phyloP scores from a whole-genome alignment of 2,113 vertebrate species.

The Pandion haliaetus region DNA sequence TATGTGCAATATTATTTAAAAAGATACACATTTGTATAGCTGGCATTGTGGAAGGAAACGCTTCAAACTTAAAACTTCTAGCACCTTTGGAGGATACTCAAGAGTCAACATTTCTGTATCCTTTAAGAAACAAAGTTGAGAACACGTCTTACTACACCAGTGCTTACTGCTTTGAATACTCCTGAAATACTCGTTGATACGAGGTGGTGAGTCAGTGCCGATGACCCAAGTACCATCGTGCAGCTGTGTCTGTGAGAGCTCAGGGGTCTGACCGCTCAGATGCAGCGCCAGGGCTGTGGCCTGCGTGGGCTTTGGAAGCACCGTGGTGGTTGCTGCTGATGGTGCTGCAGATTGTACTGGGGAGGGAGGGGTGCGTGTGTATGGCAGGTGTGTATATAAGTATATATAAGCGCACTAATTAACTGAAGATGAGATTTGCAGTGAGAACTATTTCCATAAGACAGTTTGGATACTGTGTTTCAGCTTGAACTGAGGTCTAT shows the following conservation, averaged over 20 bases:
- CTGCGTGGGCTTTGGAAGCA: background rate
- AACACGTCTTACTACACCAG: background rate
- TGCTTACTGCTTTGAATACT: background rate
- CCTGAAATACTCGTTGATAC: background rate
- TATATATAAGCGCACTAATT: background rate
- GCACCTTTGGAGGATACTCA: slow-evolving; percentile 52
- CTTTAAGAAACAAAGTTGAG: background rate
- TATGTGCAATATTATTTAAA: slow-evolving; percentile 71
- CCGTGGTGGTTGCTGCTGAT: background rate
- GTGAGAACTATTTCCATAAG: background rate
- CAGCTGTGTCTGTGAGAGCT: background rate
- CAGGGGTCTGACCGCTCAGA: background rate
- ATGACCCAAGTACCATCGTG: background rate
- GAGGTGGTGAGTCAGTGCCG: background rate
- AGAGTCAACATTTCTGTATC: background rate
- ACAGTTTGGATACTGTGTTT: background rate
- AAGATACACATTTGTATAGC: slow-evolving; percentile 32
- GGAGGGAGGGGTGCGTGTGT: background rate
- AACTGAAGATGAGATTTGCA: background rate
- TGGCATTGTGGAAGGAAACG: slow-evolving; percentile 19
- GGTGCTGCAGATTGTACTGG: background rate
- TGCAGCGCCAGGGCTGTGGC: background rate
- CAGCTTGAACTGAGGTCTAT: background rate
- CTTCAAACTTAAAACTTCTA: slow-evolving; percentile 24
- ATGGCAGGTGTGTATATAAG: background rate